phyloP scores from a whole-genome alignment of 2,113 vertebrate species.

The Mesitornis unicolor region DNA sequence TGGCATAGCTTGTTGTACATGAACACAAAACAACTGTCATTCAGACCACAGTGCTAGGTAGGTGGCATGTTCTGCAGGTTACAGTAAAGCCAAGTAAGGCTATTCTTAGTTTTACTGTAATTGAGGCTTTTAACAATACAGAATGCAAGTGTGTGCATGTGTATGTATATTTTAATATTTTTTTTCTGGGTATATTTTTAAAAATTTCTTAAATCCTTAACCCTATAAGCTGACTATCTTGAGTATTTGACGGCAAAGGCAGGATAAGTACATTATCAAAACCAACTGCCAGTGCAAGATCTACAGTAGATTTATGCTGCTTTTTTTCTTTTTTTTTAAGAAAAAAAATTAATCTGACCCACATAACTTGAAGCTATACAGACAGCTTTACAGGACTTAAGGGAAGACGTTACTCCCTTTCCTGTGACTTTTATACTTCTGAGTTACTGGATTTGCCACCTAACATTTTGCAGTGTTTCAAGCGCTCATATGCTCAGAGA shows the following conservation, averaged over 20 bases:
- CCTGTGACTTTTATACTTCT: background rate
- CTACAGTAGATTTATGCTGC: too few species aligned
- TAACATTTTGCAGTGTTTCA: background rate
- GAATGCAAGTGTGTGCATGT: rapidly evolving
- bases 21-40: background rate
- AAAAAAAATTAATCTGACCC: background rate
- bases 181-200: background rate
- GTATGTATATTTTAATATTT: background rate
- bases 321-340: background rate
- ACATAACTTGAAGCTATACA: background rate
- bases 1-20: background rate
- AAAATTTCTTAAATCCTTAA: background rate
- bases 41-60: background rate
- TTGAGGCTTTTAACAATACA: background rate
- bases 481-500: background rate
- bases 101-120: background rate
- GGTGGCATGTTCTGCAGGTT: background rate
- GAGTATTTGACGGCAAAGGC: background rate
- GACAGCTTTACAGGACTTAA: background rate
- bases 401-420: background rate
- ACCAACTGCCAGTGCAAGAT: background rate
- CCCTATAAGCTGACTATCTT: background rate
- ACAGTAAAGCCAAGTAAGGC: background rate
- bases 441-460: background rate
- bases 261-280: background rate